Evolutionary conservation across 2,888 invertebrate species (phyloP), one percentile per base, ranked within the genome.

Genomic region (Phyllotreta cruciferae): DNA sequence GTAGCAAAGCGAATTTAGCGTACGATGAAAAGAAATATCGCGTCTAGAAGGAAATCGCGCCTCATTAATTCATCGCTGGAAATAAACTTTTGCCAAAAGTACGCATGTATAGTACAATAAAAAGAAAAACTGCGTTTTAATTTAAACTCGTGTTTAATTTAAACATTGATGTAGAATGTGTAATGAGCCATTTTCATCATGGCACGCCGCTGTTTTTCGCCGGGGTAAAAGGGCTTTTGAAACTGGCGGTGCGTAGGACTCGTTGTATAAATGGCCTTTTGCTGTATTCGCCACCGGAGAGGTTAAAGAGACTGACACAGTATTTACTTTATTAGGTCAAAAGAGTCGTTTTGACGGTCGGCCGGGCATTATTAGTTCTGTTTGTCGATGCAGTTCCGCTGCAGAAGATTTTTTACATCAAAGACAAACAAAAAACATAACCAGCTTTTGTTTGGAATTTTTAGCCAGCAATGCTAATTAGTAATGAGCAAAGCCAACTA

Each of bases 301-400:
- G 24, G 24, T 24, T 24, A 24, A 24, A 49, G 57, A 61, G 61
- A 42, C 47, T 41, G 49, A 62, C 56, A 54, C 45, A 53, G 56
- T 62, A 62, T 66, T 66, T 66, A 56, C 66, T 60, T 56, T 62
- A 66, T 62, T 66, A 53, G 62, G 60, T 66, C 66, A 49, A 62
- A 53, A 62, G 62, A 62, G 62, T 39, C 55, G 13, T 62, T 62
- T 58, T 24, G 49, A 62, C 56, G 56, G 57, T 6, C 44, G 36
- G 55, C 37, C 24, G 34, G 34, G 37, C 45, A 14, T 64, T 64
- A 64, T 61, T 64, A 64, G 64, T 57, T 56, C 38, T 64, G 64
- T 64, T 64, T 61, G 56, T 57, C 24, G 52, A 54, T 63, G 53
- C 54, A 58, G 56, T 58, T 60, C 42, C 45, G 53, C 24, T 24